phyloP scores from a whole-genome alignment of 2,888 invertebrate genomes.

The Sphaeridia pumilis region DNA sequence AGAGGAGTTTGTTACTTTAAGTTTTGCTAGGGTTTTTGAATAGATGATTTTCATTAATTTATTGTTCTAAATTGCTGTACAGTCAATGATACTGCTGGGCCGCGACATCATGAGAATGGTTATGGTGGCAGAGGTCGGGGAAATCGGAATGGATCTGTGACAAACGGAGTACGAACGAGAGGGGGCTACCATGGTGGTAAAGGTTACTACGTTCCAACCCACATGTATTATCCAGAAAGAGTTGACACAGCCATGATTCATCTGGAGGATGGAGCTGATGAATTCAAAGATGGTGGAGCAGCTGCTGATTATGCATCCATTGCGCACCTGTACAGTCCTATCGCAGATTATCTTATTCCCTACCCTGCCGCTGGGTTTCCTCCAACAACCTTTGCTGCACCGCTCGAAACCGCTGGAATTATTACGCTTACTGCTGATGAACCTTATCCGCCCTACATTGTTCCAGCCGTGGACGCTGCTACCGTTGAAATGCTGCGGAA shows the following conservation, averaged over 20 bases:
- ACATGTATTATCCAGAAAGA: constrained; percentile 3
- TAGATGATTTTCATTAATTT: too few relatives aligned
- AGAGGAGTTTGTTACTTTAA: too few relatives aligned
- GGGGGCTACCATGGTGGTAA: constrained; percentile 11
- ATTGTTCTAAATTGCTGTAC: too few relatives aligned
- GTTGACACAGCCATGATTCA: background rate
- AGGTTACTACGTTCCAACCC: constrained; percentile 3
- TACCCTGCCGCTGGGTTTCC: constrained; percentile 6
- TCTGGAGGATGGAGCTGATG: constrained; percentile 5
- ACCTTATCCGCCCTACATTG: constrained; percentile 14
- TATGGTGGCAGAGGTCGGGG: constrained; percentile 15
- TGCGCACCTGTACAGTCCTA: constrained; percentile 17
- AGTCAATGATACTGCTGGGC: too few relatives aligned
- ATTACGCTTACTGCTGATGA: constrained; percentile 29
- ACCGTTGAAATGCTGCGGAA: constrained; percentile 24
- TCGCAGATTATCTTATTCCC: constrained; percentile 6
- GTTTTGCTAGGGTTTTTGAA: too few relatives aligned
- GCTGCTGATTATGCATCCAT: constrained; percentile 27
- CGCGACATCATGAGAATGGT: too few relatives aligned
- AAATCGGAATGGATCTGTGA: background rate
- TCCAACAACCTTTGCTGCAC: constrained; percentile 6
- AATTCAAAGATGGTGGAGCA: constrained; percentile 22
- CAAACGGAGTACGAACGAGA: background rate
- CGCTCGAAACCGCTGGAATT: constrained; percentile 15
- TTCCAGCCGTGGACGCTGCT: constrained; percentile 12